phyloP scores from a whole-genome alignment of 1,140 invertebrate species.

The Bombus pascuorum region DNA sequence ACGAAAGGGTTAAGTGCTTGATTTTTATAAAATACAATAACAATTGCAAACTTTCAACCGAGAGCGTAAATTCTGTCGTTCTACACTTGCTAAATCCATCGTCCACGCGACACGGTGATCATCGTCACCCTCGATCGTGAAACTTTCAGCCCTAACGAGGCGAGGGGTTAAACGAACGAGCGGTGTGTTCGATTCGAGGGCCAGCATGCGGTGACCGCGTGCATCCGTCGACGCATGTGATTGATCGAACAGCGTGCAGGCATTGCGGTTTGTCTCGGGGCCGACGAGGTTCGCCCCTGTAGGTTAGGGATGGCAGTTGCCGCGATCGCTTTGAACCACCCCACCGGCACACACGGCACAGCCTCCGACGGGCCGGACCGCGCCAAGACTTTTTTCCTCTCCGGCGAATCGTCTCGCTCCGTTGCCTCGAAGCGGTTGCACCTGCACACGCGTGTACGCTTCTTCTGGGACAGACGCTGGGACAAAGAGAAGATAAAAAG shows the following conservation, averaged over 20 bases:
- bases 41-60: not conserved
- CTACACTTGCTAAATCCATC: not conserved
- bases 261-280: slow-evolving; percentile 60
- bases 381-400: slow-evolving; percentile 13
- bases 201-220: slow-evolving; percentile 16
- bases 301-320: slow-evolving; percentile 42
- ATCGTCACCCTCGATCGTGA: not conserved
- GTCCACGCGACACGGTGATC: not conserved
- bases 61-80: not conserved
- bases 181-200: slow-evolving; percentile 16
- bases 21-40: not conserved
- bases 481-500: slow-evolving; percentile 28
- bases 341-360: not conserved
- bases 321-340: slow-evolving; percentile 53
- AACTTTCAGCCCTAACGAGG: slow-evolving; percentile 15
- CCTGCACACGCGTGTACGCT: slow-evolving; percentile 43
- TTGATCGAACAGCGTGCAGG: slow-evolving; percentile 57
- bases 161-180: slow-evolving; percentile 21
- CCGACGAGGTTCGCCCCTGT: slow-evolving; percentile 23
- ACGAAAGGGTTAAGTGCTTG: no score
- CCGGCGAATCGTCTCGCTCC: slow-evolving; percentile 45
- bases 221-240: slow-evolving; percentile 45
- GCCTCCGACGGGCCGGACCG: not conserved
- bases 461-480: not conserved
- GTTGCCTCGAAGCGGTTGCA: slow-evolving; percentile 28